Base-by-base conservation (phyloP, 1,140 invertebrate genomes). In the Andrena cerasifolii region DNA sequence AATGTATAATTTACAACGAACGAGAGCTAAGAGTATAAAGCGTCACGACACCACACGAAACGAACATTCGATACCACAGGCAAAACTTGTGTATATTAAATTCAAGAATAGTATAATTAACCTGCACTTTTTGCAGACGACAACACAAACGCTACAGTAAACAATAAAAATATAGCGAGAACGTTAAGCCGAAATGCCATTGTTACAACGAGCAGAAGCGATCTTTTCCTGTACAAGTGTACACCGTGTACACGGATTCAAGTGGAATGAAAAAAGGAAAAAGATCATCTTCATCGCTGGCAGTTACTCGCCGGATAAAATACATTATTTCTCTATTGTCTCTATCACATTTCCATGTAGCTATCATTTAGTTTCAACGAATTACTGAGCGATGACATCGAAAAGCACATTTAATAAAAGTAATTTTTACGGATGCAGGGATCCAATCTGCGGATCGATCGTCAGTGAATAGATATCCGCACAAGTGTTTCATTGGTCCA, bases 101-200 rank as follows among this genome's bases (percentile, higher is more conserved):
- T 5, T 10, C 16, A 59, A 77, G 31, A 51, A 36, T 33, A 51
- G 36, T 8, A 67, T 53, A 12, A 24, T 56, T 61, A 53, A 77
- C 75, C 75, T 77, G 74, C 10, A 18, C 3, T 43, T 6, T 40
- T 77, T 18, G 45, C 3, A 1, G 36, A 40, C n/a, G 54, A n/a
- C 8, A 77, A 8, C n/a, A n/a, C 47, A 21, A 68, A 59, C 12
- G 3, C 18, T 33, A 58, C 0, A 10, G 0, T 26, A 33, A 45
- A 5, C 26, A 58, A 36, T 26, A 76, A n/a, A 26, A 36, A 16
- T 36, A 49, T 21, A 1, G 14, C 26, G 16, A 45, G 2, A 33
- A 75, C 18, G 1, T 40, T 59, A 40, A 77, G 10, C 51, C 14
- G 40, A 12, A 21, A 10, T 28, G 24, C 6, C 74, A 77, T 68